Base-by-base conservation (phyloP, 2,797 vertebrate genomes). In the Acanthurus leucopareius region DNA sequence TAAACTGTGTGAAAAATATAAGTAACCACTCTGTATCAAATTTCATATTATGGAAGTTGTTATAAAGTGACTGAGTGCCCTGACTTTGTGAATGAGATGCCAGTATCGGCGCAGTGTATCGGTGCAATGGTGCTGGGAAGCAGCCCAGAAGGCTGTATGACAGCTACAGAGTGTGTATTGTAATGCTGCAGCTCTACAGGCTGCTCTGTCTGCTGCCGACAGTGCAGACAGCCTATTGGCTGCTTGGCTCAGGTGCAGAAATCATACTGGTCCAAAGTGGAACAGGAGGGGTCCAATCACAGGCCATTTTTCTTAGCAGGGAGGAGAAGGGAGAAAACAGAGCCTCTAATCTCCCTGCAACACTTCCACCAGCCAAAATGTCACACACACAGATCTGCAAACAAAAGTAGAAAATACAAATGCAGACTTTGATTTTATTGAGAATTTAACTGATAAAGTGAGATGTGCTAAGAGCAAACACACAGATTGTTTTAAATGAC, bases 161-260 rank as follows among this genome's bases (percentile, higher is more conserved):
- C 25, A 57, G 82, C 71, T 57, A 62, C 79, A 85, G n/a, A 79
- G 73, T 60, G 63, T 44, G 70, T 53, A 58, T 78, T 83, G 68
- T 53, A 44, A 10, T 44, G 49, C 45, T 77, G 79, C 61, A 38
- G 81, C 74, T 65, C 61, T 72, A 45, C 74, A 53, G 71, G 60
- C 66, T 73, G 20, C 28, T 48, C 47, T 32, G 28, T 48, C 51
- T 59, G 38, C 40, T n/a, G 14, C 25, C 42, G 62, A 69, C 59
- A 52, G 81, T 1, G 47, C 69, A 25, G 67, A 10, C 38, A 0
- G 22, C 72, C 59, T 5, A 91, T 89, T 92, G 87, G 91, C 60
- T 80, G 81, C 65, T 65, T 0, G 1, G 16, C 74, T 88, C 90
- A 93, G 91, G 90, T 91, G 85, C 79, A 78, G 78, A 71, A 28